Evolutionary conservation across 2,113 vertebrate genomes (phyloP), one percentile per base, ranked within the genome.

Genomic region (Chascanopsetta lugubris): DNA sequence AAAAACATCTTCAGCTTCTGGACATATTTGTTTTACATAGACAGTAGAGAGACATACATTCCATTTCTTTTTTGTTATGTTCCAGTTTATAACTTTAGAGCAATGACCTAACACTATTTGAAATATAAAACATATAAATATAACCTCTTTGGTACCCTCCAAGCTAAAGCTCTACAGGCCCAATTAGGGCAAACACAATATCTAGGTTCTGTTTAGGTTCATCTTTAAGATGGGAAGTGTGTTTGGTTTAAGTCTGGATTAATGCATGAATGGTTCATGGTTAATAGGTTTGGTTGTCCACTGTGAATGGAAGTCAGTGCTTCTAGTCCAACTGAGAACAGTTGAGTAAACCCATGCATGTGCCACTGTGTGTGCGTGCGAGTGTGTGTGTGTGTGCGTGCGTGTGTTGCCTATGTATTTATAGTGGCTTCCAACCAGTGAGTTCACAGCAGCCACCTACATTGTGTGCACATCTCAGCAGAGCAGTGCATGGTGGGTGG

Each of bases 401-500:
- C 30, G 61, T 47, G 66, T 25, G 40, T 66, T 72, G 43, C 38
- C 24, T n/a, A n/a, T 58, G 55, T 62, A 61, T 76, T 68, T 83
- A 65, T 68, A 68, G 53, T 64, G 55, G 58, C 67, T 85, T 78
- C 72, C 71, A 77, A 88, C 69, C 77, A 77, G 62, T 17, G 69
- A 79, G 85, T 86, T 85, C 85, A 87, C 87, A 90, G 86, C 83
- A 86, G 83, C 88, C 85, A 87, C 90, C 90, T 81, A 91, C 90
- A 79, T 77, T 15, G 34, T 88, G 88, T 90, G 87, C 85, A 91
- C 78, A 92, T 85, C 42, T 76, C 84, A 76, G 78, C 57, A 72
- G 55, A 61, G 72, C 61, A 77, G 77, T 68, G 83, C 65, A 55
- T 75, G 48, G 90, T 90, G 88, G 90, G 88, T 68, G 86, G 89